Evolutionary conservation across 2,888 invertebrate genomes (phyloP).

Genomic region (Gymnocheta viridis): DNA sequence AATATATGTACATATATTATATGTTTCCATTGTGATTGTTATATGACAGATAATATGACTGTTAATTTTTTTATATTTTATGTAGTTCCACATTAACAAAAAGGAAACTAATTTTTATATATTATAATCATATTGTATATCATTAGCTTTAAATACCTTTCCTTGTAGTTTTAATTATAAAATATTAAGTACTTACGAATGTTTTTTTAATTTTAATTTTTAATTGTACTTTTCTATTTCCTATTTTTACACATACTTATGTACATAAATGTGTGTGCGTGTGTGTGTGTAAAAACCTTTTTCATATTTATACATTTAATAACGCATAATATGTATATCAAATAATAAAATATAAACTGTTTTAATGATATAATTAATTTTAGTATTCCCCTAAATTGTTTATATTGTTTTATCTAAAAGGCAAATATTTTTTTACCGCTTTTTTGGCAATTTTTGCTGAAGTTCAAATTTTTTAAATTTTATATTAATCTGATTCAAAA

Average conservation of each 20-base stretch:
- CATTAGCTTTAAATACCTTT: constrained; percentile 41
- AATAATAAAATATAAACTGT: not conserved
- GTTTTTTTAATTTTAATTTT: not conserved
- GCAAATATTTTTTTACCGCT: too few species aligned
- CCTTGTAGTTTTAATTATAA: not conserved
- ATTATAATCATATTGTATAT: constrained; percentile 22
- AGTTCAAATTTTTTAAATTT: not conserved
- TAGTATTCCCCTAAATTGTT: not conserved
- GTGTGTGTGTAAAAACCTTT: not conserved
- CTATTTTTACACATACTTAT: not conserved
- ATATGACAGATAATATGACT: too few species aligned
- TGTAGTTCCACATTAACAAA: constrained; percentile 37
- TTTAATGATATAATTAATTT: not conserved
- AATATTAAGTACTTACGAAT: constrained; percentile 15
- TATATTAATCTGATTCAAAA: not conserved
- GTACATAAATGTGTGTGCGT: not conserved
- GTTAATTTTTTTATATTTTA: constrained; percentile 14
- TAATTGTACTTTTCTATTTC: not conserved
- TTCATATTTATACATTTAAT: not conserved
- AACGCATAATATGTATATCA: not conserved
- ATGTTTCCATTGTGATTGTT: constrained; percentile 59
- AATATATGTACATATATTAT: constrained; percentile 5
- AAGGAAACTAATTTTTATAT: not conserved
- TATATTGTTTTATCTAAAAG: not conserved
- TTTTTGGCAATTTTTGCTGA: not conserved